These are phyloP conservation scores for Drosophila pseudoobscura DNA, from an alignment of 1,140 invertebrate species.

Conservation along the genomic window DNA sequence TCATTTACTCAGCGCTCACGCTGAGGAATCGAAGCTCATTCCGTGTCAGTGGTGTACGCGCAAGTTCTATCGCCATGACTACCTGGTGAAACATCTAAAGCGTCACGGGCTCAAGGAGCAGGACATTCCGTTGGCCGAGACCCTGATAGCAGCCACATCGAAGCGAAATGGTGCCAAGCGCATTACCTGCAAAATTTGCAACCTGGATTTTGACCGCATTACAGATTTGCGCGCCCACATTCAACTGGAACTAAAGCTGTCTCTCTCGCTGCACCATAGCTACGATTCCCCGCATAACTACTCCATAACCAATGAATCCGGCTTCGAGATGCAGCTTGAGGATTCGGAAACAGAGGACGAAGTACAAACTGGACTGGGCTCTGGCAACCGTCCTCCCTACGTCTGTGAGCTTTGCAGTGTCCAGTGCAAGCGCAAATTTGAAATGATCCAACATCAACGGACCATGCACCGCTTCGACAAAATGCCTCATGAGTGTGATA, in stretches of 20 bases:
- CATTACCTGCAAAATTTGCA: conserved; percentile 72
- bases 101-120: conserved; percentile 65
- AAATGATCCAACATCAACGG: conserved; percentile 77
- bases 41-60: conserved; percentile 84
- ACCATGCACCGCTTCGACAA: conserved; percentile 74
- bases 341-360: conserved; percentile 80
- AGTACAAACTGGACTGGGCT: conserved; percentile 35
- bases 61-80: conserved; percentile 84
- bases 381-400: conserved; percentile 42
- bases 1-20: conserved; percentile 84
- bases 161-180: conserved; percentile 67
- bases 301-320: conserved; percentile 74
- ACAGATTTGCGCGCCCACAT: conserved; percentile 62
- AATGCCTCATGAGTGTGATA: conserved; percentile 71
- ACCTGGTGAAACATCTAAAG: conserved; percentile 75
- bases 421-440: conserved; percentile 80
- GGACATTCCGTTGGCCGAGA: conserved; percentile 69
- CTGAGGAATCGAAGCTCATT: conserved; percentile 80
- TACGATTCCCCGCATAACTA: conserved; percentile 67
- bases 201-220: conserved; percentile 61
- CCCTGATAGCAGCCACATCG: conserved; percentile 62
- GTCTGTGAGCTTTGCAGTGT: conserved; percentile 84
- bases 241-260: conserved; percentile 61
- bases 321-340: conserved; percentile 67
- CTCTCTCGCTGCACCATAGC: conserved; percentile 54